These are phyloP conservation scores for Camponotus pennsylvanicus DNA, from an alignment of 1,140 invertebrate species.

Conservation along the genomic window DNA sequence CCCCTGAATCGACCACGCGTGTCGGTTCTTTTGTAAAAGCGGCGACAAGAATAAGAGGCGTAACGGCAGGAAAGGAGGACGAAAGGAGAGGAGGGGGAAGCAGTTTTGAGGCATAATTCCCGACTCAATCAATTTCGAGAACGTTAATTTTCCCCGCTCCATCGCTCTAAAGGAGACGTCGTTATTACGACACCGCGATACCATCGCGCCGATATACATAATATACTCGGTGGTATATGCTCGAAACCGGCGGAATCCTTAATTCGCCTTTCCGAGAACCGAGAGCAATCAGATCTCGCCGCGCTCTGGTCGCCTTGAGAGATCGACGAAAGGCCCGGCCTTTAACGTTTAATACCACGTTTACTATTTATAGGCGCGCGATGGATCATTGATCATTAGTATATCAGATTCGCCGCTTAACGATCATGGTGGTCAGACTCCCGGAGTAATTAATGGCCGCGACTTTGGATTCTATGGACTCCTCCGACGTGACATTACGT, in stretches of 20 bases:
- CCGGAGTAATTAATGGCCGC: constrained; percentile 47
- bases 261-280: constrained; percentile 73
- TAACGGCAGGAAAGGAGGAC: neutral
- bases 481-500: neutral
- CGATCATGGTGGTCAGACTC: constrained; percentile 46
- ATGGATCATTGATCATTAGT: constrained; percentile 63
- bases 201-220: neutral
- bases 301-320: constrained; percentile 64
- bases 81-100: neutral
- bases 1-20: constrained; percentile 38
- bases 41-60: constrained; percentile 23
- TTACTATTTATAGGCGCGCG: constrained; percentile 59
- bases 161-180: constrained; percentile 58
- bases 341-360: constrained; percentile 52
- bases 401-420: constrained; percentile 56
- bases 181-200: constrained; percentile 75
- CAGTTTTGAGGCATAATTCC: neutral
- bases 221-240: neutral
- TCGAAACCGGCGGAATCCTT: constrained; percentile 70
- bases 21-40: constrained; percentile 64
- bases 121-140: constrained; percentile 62
- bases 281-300: constrained; percentile 62
- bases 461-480: constrained; percentile 19
- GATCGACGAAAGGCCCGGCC: constrained; percentile 63
- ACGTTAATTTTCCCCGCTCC: constrained; percentile 63